These are phyloP conservation scores for Eretmochelys imbricata DNA, from an alignment of 2,113 vertebrate species.

Conservation along the genomic window DNA sequence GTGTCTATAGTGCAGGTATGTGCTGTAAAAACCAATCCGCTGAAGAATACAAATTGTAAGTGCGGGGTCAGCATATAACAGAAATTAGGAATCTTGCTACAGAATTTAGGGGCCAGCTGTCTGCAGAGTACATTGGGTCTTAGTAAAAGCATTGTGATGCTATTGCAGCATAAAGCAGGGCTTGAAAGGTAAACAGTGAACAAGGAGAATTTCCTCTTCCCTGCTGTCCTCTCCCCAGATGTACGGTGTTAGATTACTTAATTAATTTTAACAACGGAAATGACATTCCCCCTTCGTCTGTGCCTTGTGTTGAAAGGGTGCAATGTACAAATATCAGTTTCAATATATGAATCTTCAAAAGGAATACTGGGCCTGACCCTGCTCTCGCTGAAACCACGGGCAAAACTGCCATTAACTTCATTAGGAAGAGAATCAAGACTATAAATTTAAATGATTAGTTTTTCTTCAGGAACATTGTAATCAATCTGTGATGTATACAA, in stretches of 20 bases:
- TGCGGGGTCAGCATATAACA: background rate
- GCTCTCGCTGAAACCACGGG: background rate
- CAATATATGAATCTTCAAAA: slow-evolving; percentile 33
- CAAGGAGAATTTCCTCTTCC: slow-evolving; percentile 66
- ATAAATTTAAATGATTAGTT: background rate
- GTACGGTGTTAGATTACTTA: slow-evolving; percentile 72
- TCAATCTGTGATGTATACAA: slow-evolving; percentile 7
- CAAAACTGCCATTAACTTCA: slow-evolving; percentile 5
- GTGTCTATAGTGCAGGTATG: background rate
- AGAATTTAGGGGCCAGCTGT: background rate
- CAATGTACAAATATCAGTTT: slow-evolving; percentile 66
- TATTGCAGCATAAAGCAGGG: slow-evolving; percentile 10
- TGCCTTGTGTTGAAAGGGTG: slow-evolving; percentile 67
- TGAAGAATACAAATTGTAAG: background rate
- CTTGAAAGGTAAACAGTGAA: slow-evolving; percentile 57
- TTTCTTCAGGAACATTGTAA: slow-evolving; percentile 31
- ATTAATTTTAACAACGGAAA: slow-evolving; percentile 75
- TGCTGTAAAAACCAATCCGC: background rate
- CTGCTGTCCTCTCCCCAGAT: slow-evolving; percentile 67
- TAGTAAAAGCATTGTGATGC: slow-evolving; percentile 40
- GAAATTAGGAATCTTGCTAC: background rate
- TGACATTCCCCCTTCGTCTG: slow-evolving; percentile 62
- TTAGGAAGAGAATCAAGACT: background rate
- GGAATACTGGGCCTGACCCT: slow-evolving; percentile 49
- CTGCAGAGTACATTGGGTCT: background rate